Conservation (phyloP, 2,888 invertebrate species). For the Acanthopleura granulata region DNA sequence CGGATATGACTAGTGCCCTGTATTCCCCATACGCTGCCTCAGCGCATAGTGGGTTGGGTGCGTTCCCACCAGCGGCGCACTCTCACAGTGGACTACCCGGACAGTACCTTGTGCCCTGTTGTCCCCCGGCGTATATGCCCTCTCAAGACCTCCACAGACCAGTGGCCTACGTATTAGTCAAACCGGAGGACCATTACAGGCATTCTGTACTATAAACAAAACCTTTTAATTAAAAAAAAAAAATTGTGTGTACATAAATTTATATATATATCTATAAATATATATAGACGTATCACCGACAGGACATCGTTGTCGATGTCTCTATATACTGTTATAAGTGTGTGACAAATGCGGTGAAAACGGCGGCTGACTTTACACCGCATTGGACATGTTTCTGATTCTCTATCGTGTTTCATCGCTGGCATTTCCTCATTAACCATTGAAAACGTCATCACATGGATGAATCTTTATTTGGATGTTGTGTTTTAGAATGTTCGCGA, state of each 20-base stretch:
- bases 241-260: background rate
- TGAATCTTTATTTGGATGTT: no score
- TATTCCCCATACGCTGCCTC: slow-evolving; percentile 54
- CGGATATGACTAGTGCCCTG: slow-evolving; percentile 33
- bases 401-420: no score
- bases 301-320: no score
- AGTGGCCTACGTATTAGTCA: slow-evolving; percentile 67
- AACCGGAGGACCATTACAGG: slow-evolving; percentile 68
- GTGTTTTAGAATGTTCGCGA: no score
- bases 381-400: no score
- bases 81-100: slow-evolving; percentile 48
- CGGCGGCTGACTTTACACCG: no score
- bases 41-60: slow-evolving; percentile 43
- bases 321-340: no score
- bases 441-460: no score
- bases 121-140: slow-evolving; percentile 59
- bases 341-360: no score
- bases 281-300: no score
- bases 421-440: no score
- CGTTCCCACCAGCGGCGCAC: slow-evolving; percentile 51
- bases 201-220: slow-evolving; percentile 36
- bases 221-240: background rate
- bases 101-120: slow-evolving; percentile 64
- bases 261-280: background rate
- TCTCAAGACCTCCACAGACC: slow-evolving; percentile 65